Conservation (phyloP, 1,140 invertebrate genomes). For the Panagrolaimus sp. region DNA sequence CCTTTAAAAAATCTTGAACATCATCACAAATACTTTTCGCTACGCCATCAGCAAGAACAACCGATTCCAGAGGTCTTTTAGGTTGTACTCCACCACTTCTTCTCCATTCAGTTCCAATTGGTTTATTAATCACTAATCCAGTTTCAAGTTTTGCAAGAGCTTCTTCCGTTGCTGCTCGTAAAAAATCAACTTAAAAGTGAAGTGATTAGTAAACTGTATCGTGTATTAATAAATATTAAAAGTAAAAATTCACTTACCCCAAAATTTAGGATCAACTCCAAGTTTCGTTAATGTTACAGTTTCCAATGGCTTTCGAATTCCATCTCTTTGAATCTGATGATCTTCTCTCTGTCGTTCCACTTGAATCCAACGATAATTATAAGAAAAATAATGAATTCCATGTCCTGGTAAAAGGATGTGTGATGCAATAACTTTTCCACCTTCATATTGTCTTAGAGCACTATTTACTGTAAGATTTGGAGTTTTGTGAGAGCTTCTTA, state of each 20-base stretch:
- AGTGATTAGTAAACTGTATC: too few species aligned
- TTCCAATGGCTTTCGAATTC: constrained; percentile 49
- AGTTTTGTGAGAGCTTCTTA: constrained; percentile 43
- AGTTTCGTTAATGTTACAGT: constrained; percentile 58
- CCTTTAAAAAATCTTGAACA: constrained; percentile 83
- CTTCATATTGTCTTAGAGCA: constrained; percentile 45
- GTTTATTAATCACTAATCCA: constrained; percentile 93
- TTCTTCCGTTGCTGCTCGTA: constrained; percentile 48
- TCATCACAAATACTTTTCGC: constrained; percentile 75
- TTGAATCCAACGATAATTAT: constrained; percentile 43
- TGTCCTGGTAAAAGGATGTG: constrained; percentile 51
- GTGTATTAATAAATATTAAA: too few species aligned
- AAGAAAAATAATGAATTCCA: constrained; percentile 52
- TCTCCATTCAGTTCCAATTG: constrained; percentile 86
- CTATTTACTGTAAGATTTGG: constrained; percentile 44
- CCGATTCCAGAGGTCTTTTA: constrained; percentile 78
- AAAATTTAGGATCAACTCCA: constrained; percentile 37
- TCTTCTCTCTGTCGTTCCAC: constrained; percentile 56
- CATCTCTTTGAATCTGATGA: constrained; percentile 47
- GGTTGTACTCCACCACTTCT: constrained; percentile 86
- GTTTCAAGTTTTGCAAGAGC: constrained; percentile 68
- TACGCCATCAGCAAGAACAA: constrained; percentile 78
- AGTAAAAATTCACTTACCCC: too few species aligned
- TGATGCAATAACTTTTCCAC: constrained; percentile 41
- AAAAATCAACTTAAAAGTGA: too few species aligned